phyloP scores from a whole-genome alignment of 1,140 invertebrate species.

The Calephelis virginiensis region DNA sequence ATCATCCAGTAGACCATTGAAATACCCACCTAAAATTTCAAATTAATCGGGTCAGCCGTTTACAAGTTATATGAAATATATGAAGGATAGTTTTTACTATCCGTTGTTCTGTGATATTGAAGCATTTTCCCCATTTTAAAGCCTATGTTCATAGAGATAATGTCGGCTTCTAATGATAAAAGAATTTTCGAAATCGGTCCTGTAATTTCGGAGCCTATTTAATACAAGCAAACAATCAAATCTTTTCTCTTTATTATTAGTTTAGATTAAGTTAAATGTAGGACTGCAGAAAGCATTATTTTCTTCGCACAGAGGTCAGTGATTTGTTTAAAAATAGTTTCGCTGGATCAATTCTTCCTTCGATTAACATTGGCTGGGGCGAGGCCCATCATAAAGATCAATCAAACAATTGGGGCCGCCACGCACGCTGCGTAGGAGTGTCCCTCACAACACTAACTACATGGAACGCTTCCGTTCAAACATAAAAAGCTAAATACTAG shows the following conservation, averaged over 20 bases:
- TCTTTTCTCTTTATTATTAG: too few relatives aligned
- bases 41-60: too few relatives aligned
- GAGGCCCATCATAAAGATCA: constrained; percentile 71
- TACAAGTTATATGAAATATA: too few relatives aligned
- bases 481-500: constrained; percentile 30
- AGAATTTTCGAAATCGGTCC: too few relatives aligned
- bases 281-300: not conserved
- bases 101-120: too few relatives aligned
- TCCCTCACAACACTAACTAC: constrained; percentile 43
- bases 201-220: too few relatives aligned
- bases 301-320: not conserved
- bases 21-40: too few relatives aligned
- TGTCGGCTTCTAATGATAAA: too few relatives aligned
- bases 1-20: too few relatives aligned
- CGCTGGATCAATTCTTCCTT: constrained; percentile 41
- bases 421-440: constrained; percentile 68
- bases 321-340: constrained; percentile 18
- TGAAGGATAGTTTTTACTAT: too few relatives aligned
- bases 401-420: constrained; percentile 72
- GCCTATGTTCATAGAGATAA: not conserved
- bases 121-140: not conserved
- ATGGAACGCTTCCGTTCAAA: constrained; percentile 49
- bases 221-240: too few relatives aligned
- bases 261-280: not conserved
- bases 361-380: constrained; percentile 52